These are phyloP conservation scores for Orius laevigatus DNA, from an alignment of 1,140 invertebrate genomes.

Conservation along the genomic window DNA sequence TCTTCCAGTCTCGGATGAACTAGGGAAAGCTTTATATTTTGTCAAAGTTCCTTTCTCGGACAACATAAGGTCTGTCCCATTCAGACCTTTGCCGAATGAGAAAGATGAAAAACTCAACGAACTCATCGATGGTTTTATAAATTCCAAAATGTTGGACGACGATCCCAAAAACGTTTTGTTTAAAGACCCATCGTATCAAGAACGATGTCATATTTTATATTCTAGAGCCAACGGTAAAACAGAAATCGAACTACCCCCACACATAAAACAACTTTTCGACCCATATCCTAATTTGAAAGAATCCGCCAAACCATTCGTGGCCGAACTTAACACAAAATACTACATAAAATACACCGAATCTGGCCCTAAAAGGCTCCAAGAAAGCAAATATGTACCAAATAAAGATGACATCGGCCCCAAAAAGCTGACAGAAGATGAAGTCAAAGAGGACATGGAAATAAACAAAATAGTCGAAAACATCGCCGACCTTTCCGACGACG, in stretches of 20 bases:
- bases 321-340: background rate
- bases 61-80: conserved; percentile 6
- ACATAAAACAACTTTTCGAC: conserved; percentile 1
- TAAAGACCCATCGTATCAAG: conserved; percentile 1
- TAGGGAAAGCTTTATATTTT: conserved; percentile 14
- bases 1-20: conserved; percentile 14
- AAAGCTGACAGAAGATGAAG: background rate
- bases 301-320: background rate
- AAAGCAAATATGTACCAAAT: background rate
- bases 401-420: background rate
- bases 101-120: background rate
- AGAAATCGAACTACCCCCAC: background rate
- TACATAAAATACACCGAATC: background rate
- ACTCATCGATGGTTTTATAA: conserved; percentile 5
- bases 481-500: background rate
- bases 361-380: background rate
- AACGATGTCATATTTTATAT: background rate
- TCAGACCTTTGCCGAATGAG: background rate
- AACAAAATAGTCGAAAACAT: background rate
- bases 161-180: background rate
- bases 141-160: background rate
- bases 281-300: background rate
- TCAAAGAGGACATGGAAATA: background rate
- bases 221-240: background rate
- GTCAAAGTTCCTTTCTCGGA: conserved; percentile 11